Evolutionary conservation across 2,797 vertebrate genomes (phyloP).

Genomic region (Oreortyx pictus): DNA sequence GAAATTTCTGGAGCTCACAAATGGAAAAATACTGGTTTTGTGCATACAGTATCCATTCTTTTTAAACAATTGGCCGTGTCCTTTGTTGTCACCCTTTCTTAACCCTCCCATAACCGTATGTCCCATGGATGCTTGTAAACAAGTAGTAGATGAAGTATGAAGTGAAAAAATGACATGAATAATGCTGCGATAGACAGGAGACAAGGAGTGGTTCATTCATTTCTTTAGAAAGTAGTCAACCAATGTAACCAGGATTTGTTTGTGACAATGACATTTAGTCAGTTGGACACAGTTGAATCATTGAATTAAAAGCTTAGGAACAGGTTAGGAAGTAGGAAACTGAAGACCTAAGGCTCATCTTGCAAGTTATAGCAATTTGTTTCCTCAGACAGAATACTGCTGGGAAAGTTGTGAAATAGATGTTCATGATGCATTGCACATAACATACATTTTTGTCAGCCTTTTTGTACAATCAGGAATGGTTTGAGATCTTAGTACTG

Average conservation of each 20-base stretch:
- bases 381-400: neutral
- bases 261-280: neutral
- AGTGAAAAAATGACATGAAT: neutral
- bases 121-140: neutral
- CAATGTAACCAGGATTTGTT: neutral
- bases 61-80: neutral
- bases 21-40: neutral
- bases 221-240: neutral
- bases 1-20: rapidly evolving
- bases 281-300: neutral
- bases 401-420: neutral
- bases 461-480: neutral
- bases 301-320: neutral
- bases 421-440: neutral
- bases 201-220: neutral
- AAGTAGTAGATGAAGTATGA: neutral
- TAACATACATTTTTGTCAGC: neutral
- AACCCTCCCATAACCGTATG: neutral
- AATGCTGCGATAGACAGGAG: neutral
- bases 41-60: neutral
- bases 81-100: neutral
- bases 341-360: neutral
- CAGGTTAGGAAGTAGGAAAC: neutral
- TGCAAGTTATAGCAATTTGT: neutral
- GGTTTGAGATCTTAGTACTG: neutral